Evolutionary conservation across 1,140 invertebrate genomes (phyloP).

Genomic region (Drosophila sturtevanti): DNA sequence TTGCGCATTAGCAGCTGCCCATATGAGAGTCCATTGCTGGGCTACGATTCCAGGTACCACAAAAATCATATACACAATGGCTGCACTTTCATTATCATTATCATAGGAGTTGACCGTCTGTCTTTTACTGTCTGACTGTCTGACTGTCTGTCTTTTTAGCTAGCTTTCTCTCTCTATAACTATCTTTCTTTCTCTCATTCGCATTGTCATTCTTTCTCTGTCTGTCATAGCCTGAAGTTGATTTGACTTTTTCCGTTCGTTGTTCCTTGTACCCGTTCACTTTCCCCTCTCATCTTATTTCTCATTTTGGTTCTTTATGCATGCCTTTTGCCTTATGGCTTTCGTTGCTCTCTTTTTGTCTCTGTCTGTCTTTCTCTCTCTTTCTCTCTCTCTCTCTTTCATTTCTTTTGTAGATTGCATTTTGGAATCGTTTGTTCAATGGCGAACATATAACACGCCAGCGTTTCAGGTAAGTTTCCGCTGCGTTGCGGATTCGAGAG

Average conservation of each 20-base stretch:
- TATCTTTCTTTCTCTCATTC: not conserved
- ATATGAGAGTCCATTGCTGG: slow-evolving; percentile 83
- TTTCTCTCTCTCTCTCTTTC: not conserved
- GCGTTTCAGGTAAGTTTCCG: slow-evolving; percentile 71
- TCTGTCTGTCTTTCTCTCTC: too few species aligned
- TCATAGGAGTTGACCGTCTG: slow-evolving; percentile 49
- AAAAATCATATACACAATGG: slow-evolving; percentile 17
- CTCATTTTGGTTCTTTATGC: slow-evolving; percentile 43
- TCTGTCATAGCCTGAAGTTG: slow-evolving; percentile 54
- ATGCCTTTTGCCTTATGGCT: slow-evolving; percentile 40
- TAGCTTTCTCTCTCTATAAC: not conserved
- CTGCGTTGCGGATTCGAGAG: slow-evolving; percentile 14
- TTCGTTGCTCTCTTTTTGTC: slow-evolving; percentile 19
- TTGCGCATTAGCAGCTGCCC: slow-evolving; percentile 81
- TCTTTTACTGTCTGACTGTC: not conserved
- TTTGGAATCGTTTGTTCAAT: slow-evolving; percentile 82
- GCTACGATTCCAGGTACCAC: slow-evolving; percentile 84
- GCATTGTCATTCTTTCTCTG: slow-evolving; percentile 22
- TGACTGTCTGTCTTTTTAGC: not conserved
- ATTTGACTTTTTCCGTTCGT: slow-evolving; percentile 60
- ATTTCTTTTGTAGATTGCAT: slow-evolving; percentile 69
- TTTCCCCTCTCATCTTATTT: slow-evolving; percentile 2
- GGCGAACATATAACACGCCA: slow-evolving; percentile 74
- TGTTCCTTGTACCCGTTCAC: not conserved
- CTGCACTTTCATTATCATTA: slow-evolving; percentile 75